A percentile compares a stretch with the other conserved stretches of the same genome.
Conservation (phyloP, 1,140 invertebrate species). For the Drosophila pallidifrons region DNA sequence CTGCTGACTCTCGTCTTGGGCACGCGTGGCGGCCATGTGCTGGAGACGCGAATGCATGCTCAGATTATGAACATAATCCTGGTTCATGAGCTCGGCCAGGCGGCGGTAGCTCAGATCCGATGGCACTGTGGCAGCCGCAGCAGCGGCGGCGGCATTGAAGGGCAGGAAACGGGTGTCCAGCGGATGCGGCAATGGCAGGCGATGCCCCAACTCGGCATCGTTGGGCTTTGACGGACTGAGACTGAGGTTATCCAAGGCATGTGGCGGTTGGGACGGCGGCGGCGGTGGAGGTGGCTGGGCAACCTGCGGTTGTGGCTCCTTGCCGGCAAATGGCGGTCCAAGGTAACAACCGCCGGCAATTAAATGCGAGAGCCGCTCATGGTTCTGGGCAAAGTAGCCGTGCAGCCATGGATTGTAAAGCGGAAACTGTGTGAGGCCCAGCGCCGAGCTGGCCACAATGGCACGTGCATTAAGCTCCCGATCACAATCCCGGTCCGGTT, state of each 20-base stretch:
- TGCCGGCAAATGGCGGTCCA: conserved; percentile 40
- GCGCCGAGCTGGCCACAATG: conserved; percentile 71
- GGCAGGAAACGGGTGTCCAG: conserved; percentile 70
- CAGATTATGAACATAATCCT: conserved; percentile 75
- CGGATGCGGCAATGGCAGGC: conserved; percentile 52
- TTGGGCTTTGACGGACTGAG: conserved; percentile 35
- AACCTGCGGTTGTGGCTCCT: conserved; percentile 32
- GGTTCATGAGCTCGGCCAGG: conserved; percentile 74
- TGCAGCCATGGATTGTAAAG: conserved; percentile 84
- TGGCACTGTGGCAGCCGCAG: conserved; percentile 25
- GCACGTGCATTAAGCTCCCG: conserved; percentile 72
- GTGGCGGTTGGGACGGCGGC: conserved; percentile 34
- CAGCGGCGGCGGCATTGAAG: conserved; percentile 55
- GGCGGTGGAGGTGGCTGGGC: conserved; percentile 29
- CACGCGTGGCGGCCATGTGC: conserved; percentile 60
- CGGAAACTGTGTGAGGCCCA: conserved; percentile 78
- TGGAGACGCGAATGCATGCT: conserved; percentile 70
- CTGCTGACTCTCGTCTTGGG: conserved; percentile 52
- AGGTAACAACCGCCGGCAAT: conserved; percentile 74
- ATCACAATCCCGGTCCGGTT: conserved; percentile 28
- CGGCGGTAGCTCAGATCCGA: conserved; percentile 70
- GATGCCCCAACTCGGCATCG: conserved; percentile 24
- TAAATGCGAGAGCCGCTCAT: conserved; percentile 77
- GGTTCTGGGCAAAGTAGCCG: conserved; percentile 81
- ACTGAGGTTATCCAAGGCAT: conserved; percentile 58